Evolutionary conservation across 2,888 invertebrate species (phyloP), one percentile per base, ranked within the genome.

Genomic region (Cabera pusaria): DNA sequence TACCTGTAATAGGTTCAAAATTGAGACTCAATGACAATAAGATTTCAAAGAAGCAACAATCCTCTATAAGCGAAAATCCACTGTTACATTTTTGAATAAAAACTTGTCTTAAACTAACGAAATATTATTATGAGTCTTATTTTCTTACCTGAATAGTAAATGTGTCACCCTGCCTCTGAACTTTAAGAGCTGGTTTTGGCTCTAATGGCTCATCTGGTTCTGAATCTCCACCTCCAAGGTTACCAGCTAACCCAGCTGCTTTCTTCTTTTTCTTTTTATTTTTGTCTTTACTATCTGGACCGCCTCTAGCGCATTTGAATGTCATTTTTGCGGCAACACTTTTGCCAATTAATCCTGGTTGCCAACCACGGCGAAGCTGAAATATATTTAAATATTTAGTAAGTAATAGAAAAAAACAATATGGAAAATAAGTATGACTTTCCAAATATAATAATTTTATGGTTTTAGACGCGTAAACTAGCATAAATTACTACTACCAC

Each of bases 141-240:
- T n/a, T n/a, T 8, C 3, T 51, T 56, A 88, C 88, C 64, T 92
- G 92, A 49, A 93, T 92, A 11, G 90, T 90, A 58, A 92, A 93
- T 1, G 90, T 80, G 1, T 93, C 93, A 20, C 93, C 91, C 62
- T 92, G 92, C 58, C 93, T 93, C 52, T 91, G 90, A 2, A 93
- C 91, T 41, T 90, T 91, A 6, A 93, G 68, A 0, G 93, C 90
- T 1, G 93, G 92, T 54, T 92, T 91, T 0, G 91, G 90, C n/a
- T 81, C 77, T n/a, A 91, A 61, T 0, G 79, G 74, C 6, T 90
- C 86, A 0, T 88, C 85, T 0, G 84, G 83, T 19, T 83, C 84
- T 0, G 87, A 86, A 20, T 88, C 88, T 0, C 81, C 85, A 2
- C 74, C 82, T 0, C 76, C 81, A 2, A 69, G 28, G 10, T 61